Evolutionary conservation across 2,113 vertebrate genomes (phyloP).

Genomic region (Pelodiscus sinensis): DNA sequence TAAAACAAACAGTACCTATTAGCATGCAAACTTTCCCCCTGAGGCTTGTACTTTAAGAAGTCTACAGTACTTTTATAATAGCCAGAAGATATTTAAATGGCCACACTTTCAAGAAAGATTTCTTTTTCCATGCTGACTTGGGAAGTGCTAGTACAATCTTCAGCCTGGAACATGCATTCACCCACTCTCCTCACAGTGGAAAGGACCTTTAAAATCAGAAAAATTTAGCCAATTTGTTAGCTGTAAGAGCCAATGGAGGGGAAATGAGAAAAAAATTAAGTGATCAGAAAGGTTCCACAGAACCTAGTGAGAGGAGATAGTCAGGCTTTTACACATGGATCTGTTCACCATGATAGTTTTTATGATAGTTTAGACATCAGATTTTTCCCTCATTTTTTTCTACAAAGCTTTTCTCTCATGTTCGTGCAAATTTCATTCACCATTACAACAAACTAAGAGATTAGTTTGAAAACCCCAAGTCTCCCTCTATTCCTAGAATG

Average conservation of each 20-base stretch:
- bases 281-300: neutral
- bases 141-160: neutral
- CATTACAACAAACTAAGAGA: neutral
- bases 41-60: constrained; percentile 8
- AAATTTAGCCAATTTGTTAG: neutral
- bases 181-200: neutral
- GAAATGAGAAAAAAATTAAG: neutral
- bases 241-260: neutral
- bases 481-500: neutral
- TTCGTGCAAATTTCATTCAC: neutral
- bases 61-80: constrained; percentile 67
- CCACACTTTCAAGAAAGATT: constrained; percentile 33
- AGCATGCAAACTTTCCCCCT: neutral
- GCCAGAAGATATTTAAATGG: neutral
- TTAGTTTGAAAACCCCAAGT: neutral
- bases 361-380: neutral
- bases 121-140: constrained; percentile 27
- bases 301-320: neutral
- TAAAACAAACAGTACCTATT: rapidly evolving
- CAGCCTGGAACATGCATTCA: neutral
- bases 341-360: neutral
- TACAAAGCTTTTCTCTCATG: neutral
- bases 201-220: neutral
- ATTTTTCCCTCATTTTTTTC: too few relatives aligned
- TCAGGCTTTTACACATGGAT: neutral